Evolutionary conservation across 2,888 invertebrate species (phyloP).

Genomic region (Aradus depressus): DNA sequence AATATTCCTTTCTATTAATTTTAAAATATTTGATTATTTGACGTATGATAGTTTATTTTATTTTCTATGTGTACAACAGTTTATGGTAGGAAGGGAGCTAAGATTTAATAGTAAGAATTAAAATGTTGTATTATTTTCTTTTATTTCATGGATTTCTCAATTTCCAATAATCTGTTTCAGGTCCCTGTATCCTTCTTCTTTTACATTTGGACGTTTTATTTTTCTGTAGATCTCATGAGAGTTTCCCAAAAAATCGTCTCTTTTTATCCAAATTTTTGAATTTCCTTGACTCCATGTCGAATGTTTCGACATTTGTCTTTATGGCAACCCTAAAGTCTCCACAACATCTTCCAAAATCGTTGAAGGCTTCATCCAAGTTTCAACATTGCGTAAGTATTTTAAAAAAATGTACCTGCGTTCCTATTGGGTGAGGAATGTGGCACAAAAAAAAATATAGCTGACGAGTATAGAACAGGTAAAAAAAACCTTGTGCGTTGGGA

Average conservation of each 20-base stretch:
- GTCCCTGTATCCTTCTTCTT: conserved; percentile 37
- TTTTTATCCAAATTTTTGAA: conserved; percentile 40
- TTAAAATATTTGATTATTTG: background rate
- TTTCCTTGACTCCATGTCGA: conserved; percentile 41
- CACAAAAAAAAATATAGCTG: no score
- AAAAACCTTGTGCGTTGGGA: no score
- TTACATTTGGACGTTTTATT: no score
- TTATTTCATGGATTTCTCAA: background rate
- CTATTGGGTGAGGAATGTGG: no score
- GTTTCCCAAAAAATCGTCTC: conserved; percentile 34
- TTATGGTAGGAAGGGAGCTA: no score
- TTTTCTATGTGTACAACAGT: background rate
- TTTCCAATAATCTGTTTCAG: conserved; percentile 29
- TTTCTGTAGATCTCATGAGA: conserved; percentile 15
- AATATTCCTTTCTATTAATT: conserved; percentile 11
- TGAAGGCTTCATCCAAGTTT: conserved; percentile 45
- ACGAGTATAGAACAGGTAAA: no score
- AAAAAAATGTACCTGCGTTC: no score
- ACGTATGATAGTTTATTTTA: background rate
- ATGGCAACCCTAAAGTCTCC: conserved; percentile 45
- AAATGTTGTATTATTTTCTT: background rate
- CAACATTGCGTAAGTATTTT: conserved; percentile 41
- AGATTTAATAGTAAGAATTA: no score
- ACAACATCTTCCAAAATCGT: conserved; percentile 39
- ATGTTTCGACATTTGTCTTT: conserved; percentile 38